These are phyloP conservation scores for Dipodomys spectabilis DNA, from an alignment of 2,113 vertebrate species.

Conservation along the genomic window DNA sequence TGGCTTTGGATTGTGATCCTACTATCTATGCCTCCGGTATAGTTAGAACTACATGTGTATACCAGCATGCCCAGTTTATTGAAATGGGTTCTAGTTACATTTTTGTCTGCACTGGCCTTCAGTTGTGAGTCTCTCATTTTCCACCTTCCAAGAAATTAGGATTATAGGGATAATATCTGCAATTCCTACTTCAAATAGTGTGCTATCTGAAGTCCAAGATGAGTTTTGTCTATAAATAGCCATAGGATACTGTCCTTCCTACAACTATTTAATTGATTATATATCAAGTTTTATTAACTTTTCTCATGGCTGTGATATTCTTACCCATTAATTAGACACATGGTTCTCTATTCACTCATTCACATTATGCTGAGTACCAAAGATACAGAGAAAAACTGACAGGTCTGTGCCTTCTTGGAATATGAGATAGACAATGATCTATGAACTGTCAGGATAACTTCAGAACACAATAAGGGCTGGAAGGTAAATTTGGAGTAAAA, in stretches of 20 bases:
- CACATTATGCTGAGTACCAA: neutral
- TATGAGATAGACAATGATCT: neutral
- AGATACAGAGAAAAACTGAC: neutral
- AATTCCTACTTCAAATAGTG: neutral
- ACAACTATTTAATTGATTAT: neutral
- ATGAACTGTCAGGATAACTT: neutral
- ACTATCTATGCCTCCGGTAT: too few species aligned
- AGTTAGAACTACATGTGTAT: too few species aligned
- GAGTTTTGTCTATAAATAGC: neutral
- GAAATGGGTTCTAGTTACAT: too few species aligned
- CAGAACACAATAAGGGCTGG: neutral
- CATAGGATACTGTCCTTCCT: neutral
- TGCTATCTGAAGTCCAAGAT: conserved; percentile 17
- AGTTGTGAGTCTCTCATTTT: too few species aligned
- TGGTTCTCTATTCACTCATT: neutral
- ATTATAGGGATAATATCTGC: too few species aligned
- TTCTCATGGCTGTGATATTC: neutral
- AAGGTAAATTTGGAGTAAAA: neutral
- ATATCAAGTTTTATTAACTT: conserved; percentile 17
- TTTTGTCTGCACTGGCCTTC: too few species aligned
- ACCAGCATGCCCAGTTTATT: too few species aligned
- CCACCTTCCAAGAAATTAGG: too few species aligned
- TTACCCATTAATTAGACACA: neutral
- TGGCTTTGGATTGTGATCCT: too few species aligned
- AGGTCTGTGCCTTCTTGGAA: neutral